phyloP scores from a whole-genome alignment of 2,113 vertebrate species.

The Caloenas nicobarica region DNA sequence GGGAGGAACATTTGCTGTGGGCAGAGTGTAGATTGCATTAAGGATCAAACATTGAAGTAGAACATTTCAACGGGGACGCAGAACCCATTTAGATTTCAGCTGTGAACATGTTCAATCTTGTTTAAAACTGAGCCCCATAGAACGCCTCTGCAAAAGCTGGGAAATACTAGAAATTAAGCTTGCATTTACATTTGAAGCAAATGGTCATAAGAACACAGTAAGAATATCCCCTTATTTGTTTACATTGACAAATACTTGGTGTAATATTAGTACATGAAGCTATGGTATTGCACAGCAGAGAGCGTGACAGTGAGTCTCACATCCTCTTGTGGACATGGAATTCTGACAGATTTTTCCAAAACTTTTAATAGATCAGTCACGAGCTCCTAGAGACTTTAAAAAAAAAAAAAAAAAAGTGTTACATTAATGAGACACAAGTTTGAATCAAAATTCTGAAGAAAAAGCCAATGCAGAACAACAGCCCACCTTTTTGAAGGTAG shows the following conservation, averaged over 20 bases:
- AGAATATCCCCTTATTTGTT: background rate
- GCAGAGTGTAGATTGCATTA: constrained; percentile 51
- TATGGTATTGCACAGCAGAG: background rate
- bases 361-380: background rate
- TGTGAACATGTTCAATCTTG: constrained; percentile 72
- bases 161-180: constrained; percentile 64
- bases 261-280: background rate
- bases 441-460: background rate
- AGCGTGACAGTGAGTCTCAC: background rate
- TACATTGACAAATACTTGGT: background rate
- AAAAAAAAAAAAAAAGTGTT: background rate
- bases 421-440: background rate
- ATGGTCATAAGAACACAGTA: background rate
- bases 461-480: background rate
- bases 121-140: constrained; percentile 62
- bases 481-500: background rate
- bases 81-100: constrained; percentile 70
- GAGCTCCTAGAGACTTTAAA: background rate
- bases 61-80: constrained; percentile 64
- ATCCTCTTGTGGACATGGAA: background rate
- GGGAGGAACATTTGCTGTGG: constrained; percentile 67
- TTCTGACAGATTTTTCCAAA: background rate
- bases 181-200: constrained; percentile 58
- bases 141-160: constrained; percentile 51
- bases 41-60: constrained; percentile 64